Percentiles rank a stretch among this genome's conserved stretches.
phyloP scores from a whole-genome alignment of 2,113 vertebrate species.

The Microtus oregoni region DNA sequence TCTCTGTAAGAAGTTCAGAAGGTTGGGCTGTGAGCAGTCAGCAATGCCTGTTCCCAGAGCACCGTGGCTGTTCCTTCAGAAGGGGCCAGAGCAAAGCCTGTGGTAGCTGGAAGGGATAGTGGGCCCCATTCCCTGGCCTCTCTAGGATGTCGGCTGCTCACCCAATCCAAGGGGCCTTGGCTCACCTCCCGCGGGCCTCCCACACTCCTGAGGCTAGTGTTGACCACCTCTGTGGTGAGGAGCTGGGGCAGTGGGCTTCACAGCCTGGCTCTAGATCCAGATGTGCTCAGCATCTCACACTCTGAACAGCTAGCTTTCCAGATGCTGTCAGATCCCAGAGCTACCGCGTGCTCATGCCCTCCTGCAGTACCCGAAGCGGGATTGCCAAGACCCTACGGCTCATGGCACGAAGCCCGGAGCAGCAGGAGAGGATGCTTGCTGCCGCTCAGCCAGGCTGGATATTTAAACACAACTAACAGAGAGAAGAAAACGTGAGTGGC shows the following conservation, averaged over 20 bases:
- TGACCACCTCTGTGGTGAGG: not conserved
- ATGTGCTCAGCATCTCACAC: accelerated
- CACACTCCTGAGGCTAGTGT: not conserved
- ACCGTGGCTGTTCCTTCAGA: not conserved
- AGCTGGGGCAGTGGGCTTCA: accelerated
- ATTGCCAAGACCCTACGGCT: no score
- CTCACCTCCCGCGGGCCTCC: not conserved
- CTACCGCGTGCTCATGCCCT: accelerated
- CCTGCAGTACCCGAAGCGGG: not conserved
- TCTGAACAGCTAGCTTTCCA: not conserved
- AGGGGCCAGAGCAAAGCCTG: not conserved
- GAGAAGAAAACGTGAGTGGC: not conserved
- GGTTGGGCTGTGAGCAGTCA: not conserved
- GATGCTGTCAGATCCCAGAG: not conserved
- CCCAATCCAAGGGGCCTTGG: not conserved
- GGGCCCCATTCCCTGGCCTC: not conserved
- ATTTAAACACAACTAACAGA: not conserved
- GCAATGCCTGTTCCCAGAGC: not conserved
- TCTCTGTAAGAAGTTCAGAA: accelerated
- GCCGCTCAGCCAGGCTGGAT: not conserved
- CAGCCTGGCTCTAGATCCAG: not conserved
- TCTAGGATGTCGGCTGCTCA: not conserved
- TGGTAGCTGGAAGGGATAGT: no score
- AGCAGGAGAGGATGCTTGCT: not conserved
- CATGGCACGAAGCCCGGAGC: not conserved